Base-by-base conservation (phyloP, 2,113 vertebrate genomes). In the Petrocephalus zakoni region DNA sequence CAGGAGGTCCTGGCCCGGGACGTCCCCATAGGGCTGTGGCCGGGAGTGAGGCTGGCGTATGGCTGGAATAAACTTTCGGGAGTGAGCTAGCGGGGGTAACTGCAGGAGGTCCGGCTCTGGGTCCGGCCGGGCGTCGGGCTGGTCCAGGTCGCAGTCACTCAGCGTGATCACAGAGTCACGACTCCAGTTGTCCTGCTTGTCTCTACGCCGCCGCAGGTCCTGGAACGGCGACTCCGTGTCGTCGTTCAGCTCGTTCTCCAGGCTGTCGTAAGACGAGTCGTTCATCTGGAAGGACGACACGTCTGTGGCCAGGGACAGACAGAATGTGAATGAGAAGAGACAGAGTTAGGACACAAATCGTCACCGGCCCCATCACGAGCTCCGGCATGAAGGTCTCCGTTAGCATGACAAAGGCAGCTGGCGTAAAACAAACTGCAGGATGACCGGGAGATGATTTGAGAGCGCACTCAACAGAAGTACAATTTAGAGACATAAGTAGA, bases 231-330 rank as follows among this genome's bases (percentile, higher is more conserved):
- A 96, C 86, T 98, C 97, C 0, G 94, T 93, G n/a, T 97, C 97
- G 49, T 97, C 97, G 1, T 98, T 98, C 0, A 97, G 95, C 92
- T 98, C 97, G 0, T 98, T 98, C 93, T 99, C 97, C 90, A 98
- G 92, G 90, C 97, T 98, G 93, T 98, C 97, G 0, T 97, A 99
- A 87, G 97, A 98, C 4, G 98, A 99, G 93, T 98, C 97, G 5
- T 97, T 97, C 94, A 97, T 94, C 90, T 97, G 97, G 91, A 97
- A 97, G 87, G 96, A 97, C 42, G 96, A 96, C 34, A 94, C 94
- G 89, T 97, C 97, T 98, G 93, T 85, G 21, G 34, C 89, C 87
- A 88, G 92, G 42, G 52, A 87, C 22, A 87, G 21, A 88, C 51
- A 55, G 2, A 64, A 17, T 51, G 47, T 68, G 87, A 11, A 55